These are phyloP conservation scores for Paramuricea clavata DNA, from an alignment of 92 coral and sea anemone genomes.

Conservation along the genomic window DNA sequence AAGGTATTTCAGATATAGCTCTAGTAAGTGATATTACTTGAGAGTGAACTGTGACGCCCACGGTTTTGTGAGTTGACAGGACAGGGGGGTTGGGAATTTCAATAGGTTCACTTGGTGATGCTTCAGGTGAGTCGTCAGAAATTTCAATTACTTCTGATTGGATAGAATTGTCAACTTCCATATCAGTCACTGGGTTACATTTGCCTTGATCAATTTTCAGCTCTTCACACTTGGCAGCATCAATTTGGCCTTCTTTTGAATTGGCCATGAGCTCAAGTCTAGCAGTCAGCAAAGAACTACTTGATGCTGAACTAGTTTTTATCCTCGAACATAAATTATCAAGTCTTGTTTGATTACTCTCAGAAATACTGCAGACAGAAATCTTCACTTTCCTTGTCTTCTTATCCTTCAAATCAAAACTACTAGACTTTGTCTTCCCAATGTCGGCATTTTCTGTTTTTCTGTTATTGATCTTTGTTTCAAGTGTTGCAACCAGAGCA, in stretches of 20 bases:
- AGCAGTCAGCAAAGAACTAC: not conserved
- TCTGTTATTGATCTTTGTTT: not conserved
- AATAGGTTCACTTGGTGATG: not conserved
- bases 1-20: not conserved
- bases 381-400: not conserved
- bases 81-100: constrained; percentile 22
- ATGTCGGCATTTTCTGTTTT: not conserved
- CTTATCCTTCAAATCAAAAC: not conserved
- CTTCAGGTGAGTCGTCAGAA: not conserved
- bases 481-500: not conserved
- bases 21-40: not conserved
- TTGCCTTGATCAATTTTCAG: not conserved
- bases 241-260: not conserved
- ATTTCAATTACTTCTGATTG: constrained; percentile 27
- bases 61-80: not conserved
- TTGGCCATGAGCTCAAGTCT: not conserved
- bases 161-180: not conserved
- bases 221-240: no score
- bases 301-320: not conserved
- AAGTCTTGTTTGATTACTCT: not conserved
- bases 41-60: not conserved
- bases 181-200: not conserved
- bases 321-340: not conserved
- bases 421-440: not conserved
- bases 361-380: not conserved